Evolutionary conservation across 2,113 vertebrate species (phyloP), one percentile per base, ranked within the genome.

Genomic region (Alces alces): DNA sequence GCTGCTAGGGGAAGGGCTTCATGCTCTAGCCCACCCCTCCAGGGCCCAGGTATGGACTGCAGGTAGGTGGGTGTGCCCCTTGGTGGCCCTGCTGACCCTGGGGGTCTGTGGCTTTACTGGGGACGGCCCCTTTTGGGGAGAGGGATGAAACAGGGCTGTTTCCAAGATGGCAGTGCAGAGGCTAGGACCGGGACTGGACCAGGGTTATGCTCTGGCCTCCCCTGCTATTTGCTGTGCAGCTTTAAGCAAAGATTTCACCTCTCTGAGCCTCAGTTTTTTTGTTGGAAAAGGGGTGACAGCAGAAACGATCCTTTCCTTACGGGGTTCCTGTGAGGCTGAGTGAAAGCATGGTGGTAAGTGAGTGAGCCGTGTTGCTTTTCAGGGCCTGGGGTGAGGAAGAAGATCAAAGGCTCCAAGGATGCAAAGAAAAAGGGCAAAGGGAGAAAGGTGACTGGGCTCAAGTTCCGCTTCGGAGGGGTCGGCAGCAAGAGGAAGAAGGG

Each of bases 361-460:
- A 16, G 19, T 0, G 16, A 15, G 17, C n/a, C 4, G 10, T 4
- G 0, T 17, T 85, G 21, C 86, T 36, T 47, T 60, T 2, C 98
- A 99, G 99, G 99, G 96, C 99, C 99, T 0, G 99, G 99, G 0
- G 99, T 99, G 64, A 98, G 99, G 92, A 99, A 99, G 99, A 99
- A 99, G 97, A 99, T 99, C 96, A 99, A 99, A 95, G 98, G 97
- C 61, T 98, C 98, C 97, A 99, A 99, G 98, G 99, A 99, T 0
- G 97, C 98, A 36, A 99, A 99, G 99, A 99, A 99, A 96, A 99
- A 99, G 89, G 98, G 99, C 33, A 99, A 99, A 96, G 99, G 99
- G 76, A 99, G 99, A 97, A 99, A 99, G 98, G 98, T 98, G 97
- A 79, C 97, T 0, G 98, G 98, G 90, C 97, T 99, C 98, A 99